Percentiles rank a stretch among this genome's conserved stretches.
Conservation (phyloP, 2,797 vertebrate species). For the Neosalanx taihuensis region DNA sequence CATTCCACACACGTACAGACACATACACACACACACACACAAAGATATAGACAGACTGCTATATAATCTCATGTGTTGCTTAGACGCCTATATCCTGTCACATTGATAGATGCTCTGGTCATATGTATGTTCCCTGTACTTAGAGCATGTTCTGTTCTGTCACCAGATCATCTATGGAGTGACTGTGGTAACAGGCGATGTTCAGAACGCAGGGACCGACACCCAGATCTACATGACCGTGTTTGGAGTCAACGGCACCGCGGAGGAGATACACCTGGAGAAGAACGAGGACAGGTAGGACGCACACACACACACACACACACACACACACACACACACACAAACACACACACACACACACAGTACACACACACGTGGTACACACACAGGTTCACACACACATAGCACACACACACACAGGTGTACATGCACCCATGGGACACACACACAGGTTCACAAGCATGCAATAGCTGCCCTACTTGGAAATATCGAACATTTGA, state of each 20-base stretch:
- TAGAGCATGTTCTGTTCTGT: not conserved
- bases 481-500: not conserved
- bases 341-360: not conserved
- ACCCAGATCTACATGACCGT: constrained; percentile 86
- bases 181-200: constrained; percentile 86
- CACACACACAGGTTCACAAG: not conserved
- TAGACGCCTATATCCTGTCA: not conserved
- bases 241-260: constrained; percentile 88
- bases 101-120: not conserved
- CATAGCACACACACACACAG: not conserved
- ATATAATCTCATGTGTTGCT: not conserved
- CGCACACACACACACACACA: not conserved
- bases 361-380: not conserved
- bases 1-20: not conserved
- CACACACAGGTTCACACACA: not conserved
- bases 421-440: not conserved
- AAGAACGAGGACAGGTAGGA: constrained; percentile 90
- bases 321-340: not conserved
- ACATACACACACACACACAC: constrained; percentile 2
- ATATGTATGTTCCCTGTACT: too few relatives aligned
- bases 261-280: constrained; percentile 86
- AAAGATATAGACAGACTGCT: not conserved
- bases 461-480: not conserved
- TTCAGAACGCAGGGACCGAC: constrained; percentile 84
- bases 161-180: constrained; percentile 87